Conservation (phyloP, 2,797 vertebrate genomes). For the Cyclopterus lumpus region DNA sequence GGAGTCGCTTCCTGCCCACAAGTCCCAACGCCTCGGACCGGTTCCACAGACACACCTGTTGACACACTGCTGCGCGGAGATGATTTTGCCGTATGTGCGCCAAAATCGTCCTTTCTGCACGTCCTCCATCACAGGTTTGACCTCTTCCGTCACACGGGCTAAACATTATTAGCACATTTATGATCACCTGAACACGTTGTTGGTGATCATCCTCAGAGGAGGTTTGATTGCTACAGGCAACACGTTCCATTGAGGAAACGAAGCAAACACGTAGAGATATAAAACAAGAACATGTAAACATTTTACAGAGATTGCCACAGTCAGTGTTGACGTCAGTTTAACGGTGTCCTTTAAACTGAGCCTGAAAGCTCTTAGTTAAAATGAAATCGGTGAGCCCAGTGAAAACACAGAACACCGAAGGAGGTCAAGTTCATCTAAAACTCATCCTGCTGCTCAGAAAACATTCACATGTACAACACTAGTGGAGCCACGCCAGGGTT, state of each 20-base stretch:
- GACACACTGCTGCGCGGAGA: constrained; percentile 4
- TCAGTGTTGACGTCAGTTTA: constrained; percentile 6
- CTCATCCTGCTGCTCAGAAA: background rate
- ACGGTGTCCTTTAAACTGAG: constrained; percentile 2
- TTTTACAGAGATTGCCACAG: constrained; percentile 24
- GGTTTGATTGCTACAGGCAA: constrained; percentile 44
- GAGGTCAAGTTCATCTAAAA: constrained; percentile 12
- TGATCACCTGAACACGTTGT: background rate
- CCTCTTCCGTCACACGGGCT: background rate
- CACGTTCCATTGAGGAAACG: constrained; percentile 16
- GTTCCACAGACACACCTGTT: constrained; percentile 9
- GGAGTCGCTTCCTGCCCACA: background rate
- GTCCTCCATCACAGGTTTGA: constrained; percentile 1
- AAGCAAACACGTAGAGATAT: constrained; percentile 10
- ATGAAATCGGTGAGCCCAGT: background rate
- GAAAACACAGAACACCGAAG: constrained; percentile 16
- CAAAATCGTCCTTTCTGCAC: constrained; percentile 5
- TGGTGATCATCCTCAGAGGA: constrained; percentile 10
- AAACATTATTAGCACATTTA: background rate
- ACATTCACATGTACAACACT: background rate
- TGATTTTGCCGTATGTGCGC: constrained; percentile 4
- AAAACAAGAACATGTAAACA: constrained; percentile 59
- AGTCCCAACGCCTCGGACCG: background rate
- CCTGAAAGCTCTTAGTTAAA: background rate
- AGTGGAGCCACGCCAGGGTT: background rate